Percentiles rank a stretch among this genome's conserved stretches.
Evolutionary conservation across 2,113 vertebrate genomes (phyloP).

Genomic region (Galemys pyrenaicus): DNA sequence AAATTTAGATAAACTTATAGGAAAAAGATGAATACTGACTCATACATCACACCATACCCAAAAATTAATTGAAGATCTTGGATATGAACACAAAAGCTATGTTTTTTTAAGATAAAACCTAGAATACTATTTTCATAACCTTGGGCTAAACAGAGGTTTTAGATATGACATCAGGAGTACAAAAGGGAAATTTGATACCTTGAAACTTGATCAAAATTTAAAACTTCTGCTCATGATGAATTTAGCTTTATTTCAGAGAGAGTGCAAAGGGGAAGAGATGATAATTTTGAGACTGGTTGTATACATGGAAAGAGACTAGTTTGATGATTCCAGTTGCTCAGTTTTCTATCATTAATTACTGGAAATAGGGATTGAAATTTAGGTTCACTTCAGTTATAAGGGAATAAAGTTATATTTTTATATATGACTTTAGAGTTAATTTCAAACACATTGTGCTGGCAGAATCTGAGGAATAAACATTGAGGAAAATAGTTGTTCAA

Average conservation of each 20-base stretch:
- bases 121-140: not conserved
- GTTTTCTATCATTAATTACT: slow-evolving; percentile 42
- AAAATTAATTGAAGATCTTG: slow-evolving; percentile 28
- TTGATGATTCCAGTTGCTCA: not conserved
- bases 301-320: not conserved
- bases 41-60: not conserved
- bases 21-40: not conserved
- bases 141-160: not conserved
- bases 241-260: slow-evolving; percentile 12
- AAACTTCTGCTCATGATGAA: not conserved
- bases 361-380: slow-evolving; percentile 45
- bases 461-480: slow-evolving; percentile 28
- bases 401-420: slow-evolving; percentile 35
- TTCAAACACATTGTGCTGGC: not conserved
- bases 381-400: slow-evolving; percentile 51
- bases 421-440: slow-evolving; percentile 20
- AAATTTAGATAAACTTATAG: not conserved
- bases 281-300: not conserved
- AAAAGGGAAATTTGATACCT: not conserved
- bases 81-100: not conserved
- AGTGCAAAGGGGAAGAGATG: not conserved
- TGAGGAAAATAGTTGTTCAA: not conserved
- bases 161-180: not conserved
- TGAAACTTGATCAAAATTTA: not conserved
- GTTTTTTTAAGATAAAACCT: not conserved